Evolutionary conservation across 1,140 invertebrate genomes (phyloP).

Genomic region (Achatina immaculata): DNA sequence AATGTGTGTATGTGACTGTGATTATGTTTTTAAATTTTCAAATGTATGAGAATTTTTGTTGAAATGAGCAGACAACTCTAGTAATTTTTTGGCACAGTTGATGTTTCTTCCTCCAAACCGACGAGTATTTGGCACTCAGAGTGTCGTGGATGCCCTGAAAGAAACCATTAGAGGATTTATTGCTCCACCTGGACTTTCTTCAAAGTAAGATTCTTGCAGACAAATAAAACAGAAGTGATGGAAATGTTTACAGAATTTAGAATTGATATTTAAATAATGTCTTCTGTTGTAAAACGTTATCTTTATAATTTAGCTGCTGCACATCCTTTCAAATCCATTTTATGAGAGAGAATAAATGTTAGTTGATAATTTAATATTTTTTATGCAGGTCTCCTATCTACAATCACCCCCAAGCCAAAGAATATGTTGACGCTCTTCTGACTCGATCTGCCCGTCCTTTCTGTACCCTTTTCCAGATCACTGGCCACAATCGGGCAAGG

Average conservation of each 20-base stretch:
- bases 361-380: no score
- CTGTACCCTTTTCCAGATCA: slow-evolving; percentile 87
- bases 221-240: no score
- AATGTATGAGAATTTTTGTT: no score
- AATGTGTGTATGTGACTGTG: no score
- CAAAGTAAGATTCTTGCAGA: slow-evolving; percentile 72
- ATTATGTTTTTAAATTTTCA: no score
- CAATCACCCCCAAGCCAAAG: slow-evolving; percentile 78
- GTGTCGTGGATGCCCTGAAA: slow-evolving; percentile 83
- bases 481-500: slow-evolving; percentile 93
- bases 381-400: slow-evolving; percentile 61
- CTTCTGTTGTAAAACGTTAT: no score
- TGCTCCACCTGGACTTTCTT: slow-evolving; percentile 84
- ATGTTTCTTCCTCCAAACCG: slow-evolving; percentile 67
- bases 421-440: slow-evolving; percentile 91
- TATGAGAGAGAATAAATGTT: no score
- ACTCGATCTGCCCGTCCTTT: slow-evolving; percentile 89
- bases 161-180: slow-evolving; percentile 90
- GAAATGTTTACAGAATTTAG: no score
- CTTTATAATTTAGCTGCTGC: no score
- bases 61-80: background rate
- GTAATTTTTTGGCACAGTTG: slow-evolving; percentile 50
- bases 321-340: no score
- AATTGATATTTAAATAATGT: no score
- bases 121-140: slow-evolving; percentile 70